Evolutionary conservation across 2,888 invertebrate species (phyloP).

Genomic region (Nomada fucata): DNA sequence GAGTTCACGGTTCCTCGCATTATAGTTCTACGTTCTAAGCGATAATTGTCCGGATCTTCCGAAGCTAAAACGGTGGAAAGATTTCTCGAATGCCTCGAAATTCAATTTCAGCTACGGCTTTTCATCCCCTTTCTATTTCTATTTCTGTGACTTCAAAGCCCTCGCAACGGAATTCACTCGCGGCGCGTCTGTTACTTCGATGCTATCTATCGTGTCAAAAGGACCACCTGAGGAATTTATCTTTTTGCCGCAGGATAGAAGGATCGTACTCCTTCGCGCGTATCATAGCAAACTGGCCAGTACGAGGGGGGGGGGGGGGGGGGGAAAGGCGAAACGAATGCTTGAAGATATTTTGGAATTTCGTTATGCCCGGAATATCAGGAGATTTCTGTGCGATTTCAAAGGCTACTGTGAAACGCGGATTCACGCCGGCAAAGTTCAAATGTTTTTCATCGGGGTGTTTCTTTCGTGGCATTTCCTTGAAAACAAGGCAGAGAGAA

Average conservation of each 20-base stretch:
- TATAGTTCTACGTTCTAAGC: neutral
- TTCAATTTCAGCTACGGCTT: constrained; percentile 35
- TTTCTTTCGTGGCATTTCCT: constrained; percentile 5
- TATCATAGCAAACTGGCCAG: neutral
- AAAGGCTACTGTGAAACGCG: constrained; percentile 8
- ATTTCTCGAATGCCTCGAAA: constrained; percentile 23
- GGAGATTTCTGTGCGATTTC: constrained; percentile 23
- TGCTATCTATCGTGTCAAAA: neutral
- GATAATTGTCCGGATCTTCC: constrained; percentile 2
- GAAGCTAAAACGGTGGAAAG: constrained; percentile 13
- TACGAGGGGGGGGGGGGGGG: neutral
- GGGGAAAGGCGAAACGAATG: neutral
- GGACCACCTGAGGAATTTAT: constrained; percentile 18
- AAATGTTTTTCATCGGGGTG: constrained; percentile 28
- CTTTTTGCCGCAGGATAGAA: neutral
- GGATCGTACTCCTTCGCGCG: neutral
- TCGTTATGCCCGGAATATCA: constrained; percentile 31
- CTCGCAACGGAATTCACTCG: constrained; percentile 15
- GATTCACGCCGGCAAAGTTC: constrained; percentile 9
- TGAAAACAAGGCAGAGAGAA: constrained; percentile 3
- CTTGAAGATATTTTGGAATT: constrained; percentile 17
- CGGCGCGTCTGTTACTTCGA: constrained; percentile 22
- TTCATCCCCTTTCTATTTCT: constrained; percentile 13
- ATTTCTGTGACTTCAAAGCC: constrained; percentile 42
- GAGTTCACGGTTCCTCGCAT: no score